These are phyloP conservation scores for Antigone vipio DNA, from an alignment of 2,113 vertebrate species.

Conservation along the genomic window DNA sequence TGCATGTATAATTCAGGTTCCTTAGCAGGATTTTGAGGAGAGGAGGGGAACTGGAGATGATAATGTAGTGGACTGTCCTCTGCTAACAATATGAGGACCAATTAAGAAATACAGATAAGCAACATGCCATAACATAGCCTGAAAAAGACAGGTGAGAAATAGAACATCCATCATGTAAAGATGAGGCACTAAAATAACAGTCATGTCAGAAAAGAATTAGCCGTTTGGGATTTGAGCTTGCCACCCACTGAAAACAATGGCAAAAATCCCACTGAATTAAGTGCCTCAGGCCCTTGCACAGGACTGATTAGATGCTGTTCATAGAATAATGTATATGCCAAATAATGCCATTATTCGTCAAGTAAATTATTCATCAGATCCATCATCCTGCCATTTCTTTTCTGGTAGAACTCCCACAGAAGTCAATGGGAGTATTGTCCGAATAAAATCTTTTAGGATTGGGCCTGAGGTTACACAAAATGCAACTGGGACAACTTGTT, in stretches of 20 bases:
- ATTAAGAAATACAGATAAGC: not conserved
- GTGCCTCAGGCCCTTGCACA: not conserved
- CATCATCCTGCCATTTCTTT: conserved; percentile 2
- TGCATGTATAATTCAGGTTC: not conserved
- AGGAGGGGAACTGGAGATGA: not conserved
- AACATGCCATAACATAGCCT: not conserved
- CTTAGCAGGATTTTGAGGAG: not conserved
- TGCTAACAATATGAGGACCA: not conserved
- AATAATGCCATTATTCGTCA: conserved; percentile 18
- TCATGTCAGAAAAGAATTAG: not conserved
- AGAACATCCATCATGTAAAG: not conserved
- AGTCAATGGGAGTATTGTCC: not conserved
- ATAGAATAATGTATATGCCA: not conserved
- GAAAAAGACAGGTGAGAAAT: not conserved
- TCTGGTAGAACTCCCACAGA: conserved; percentile 13
- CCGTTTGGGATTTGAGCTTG: not conserved
- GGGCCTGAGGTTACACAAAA: not conserved
- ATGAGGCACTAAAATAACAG: not conserved
- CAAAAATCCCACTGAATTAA: not conserved
- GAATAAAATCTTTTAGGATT: not conserved
- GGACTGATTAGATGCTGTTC: not conserved
- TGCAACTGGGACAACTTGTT: not conserved
- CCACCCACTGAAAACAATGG: not conserved
- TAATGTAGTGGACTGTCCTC: not conserved
- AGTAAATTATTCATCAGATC: conserved; percentile 23